Percentiles rank a stretch among this genome's conserved stretches.
Evolutionary conservation across 2,888 invertebrate genomes (phyloP).

Genomic region (Muschampia plurimacula): DNA sequence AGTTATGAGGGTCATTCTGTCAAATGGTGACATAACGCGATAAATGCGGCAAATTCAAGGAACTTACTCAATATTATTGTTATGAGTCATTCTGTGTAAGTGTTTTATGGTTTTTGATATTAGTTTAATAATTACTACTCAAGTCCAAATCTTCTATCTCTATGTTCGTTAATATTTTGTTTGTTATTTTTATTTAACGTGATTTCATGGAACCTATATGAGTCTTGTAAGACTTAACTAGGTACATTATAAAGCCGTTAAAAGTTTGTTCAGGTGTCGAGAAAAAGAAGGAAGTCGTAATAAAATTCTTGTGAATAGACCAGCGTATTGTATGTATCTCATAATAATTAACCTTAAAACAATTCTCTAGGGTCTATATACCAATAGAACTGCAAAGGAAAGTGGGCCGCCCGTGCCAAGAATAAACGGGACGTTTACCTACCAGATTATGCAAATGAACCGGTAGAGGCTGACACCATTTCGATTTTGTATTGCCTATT

Average conservation of each 20-base stretch:
- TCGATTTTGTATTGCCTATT: slow-evolving; percentile 12
- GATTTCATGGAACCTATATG: background rate
- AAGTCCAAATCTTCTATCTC: no score
- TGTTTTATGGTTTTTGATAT: slow-evolving; percentile 28
- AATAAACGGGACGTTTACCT: slow-evolving; percentile 34
- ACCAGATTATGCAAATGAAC: slow-evolving; percentile 35
- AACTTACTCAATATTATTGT: slow-evolving; percentile 51
- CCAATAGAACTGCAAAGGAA: slow-evolving; percentile 24
- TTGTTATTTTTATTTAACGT: background rate
- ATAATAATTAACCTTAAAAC: background rate
- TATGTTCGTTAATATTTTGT: no score
- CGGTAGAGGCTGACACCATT: slow-evolving; percentile 34
- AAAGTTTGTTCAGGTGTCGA: background rate
- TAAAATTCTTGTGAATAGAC: background rate
- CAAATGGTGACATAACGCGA: slow-evolving; percentile 46
- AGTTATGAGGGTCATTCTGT: slow-evolving; percentile 44
- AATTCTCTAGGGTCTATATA: background rate
- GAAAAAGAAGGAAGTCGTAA: background rate
- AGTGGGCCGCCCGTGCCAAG: slow-evolving; percentile 38
- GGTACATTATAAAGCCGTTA: background rate
- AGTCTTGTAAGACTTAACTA: background rate
- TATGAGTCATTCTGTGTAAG: slow-evolving; percentile 59
- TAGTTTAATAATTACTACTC: background rate
- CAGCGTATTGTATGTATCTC: background rate
- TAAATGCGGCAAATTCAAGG: slow-evolving; percentile 64